Evolutionary conservation across 2,888 invertebrate genomes (phyloP).

Genomic region (Trissolcus japonicus): DNA sequence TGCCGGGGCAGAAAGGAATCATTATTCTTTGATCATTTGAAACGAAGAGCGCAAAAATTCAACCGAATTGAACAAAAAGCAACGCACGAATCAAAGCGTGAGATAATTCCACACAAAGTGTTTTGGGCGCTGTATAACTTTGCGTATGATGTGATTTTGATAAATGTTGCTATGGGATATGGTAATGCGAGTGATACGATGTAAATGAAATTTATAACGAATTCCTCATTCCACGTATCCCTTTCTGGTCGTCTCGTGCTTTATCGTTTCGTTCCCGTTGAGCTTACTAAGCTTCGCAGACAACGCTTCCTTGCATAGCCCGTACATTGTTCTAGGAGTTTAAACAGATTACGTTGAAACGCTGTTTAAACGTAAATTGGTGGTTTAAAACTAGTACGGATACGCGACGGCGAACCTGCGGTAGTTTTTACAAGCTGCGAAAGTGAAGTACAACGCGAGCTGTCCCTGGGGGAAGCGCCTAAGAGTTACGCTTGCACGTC

Average conservation of each 20-base stretch:
- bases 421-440: conserved; percentile 56
- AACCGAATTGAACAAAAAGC: no score
- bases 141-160: conserved; percentile 48
- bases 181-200: conserved; percentile 58
- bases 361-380: conserved; percentile 72
- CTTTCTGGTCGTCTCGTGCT: conserved; percentile 63
- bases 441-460: conserved; percentile 48
- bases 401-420: conserved; percentile 50
- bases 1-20: no score
- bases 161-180: conserved; percentile 55
- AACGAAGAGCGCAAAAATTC: no score
- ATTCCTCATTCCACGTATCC: conserved; percentile 57
- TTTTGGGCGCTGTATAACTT: conserved; percentile 15
- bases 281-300: conserved; percentile 68
- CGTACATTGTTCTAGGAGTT: conserved; percentile 71
- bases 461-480: conserved; percentile 21
- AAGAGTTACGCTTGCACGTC: conserved; percentile 32
- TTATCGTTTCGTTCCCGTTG: conserved; percentile 65
- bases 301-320: conserved; percentile 63
- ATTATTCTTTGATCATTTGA: no score
- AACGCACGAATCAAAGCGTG: conserved; percentile 17
- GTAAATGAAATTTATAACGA: conserved; percentile 59
- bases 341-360: conserved; percentile 71
- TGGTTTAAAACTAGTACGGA: conserved; percentile 59
- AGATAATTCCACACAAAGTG: conserved; percentile 15